phyloP scores from a whole-genome alignment of 2,888 invertebrate species.

The Cataglyphis livida region DNA sequence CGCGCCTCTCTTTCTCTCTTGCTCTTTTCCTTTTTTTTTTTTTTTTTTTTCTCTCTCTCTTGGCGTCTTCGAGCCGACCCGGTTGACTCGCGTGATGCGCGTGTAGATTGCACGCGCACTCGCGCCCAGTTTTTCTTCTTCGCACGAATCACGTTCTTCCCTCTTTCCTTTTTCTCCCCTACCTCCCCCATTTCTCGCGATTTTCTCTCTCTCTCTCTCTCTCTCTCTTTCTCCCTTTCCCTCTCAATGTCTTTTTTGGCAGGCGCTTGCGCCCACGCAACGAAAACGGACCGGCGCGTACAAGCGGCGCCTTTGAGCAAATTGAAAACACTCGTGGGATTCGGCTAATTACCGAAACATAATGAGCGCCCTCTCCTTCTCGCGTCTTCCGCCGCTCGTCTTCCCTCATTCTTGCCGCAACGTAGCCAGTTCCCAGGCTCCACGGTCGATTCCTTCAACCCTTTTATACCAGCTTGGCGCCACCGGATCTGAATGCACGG shows the following conservation, averaged over 20 bases:
- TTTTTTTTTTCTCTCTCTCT: neutral
- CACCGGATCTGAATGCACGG: conserved; percentile 77
- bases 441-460: conserved; percentile 39
- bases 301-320: conserved; percentile 77
- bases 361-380: conserved; percentile 78
- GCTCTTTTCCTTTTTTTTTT: neutral
- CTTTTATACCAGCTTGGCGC: conserved; percentile 76
- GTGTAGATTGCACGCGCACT: conserved; percentile 49
- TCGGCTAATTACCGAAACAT: conserved; percentile 85
- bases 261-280: conserved; percentile 41
- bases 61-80: conserved; percentile 3
- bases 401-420: conserved; percentile 47
- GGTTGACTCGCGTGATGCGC: conserved; percentile 46
- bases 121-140: conserved; percentile 49
- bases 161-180: neutral
- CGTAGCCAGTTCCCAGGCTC: conserved; percentile 57
- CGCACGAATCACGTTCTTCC: conserved; percentile 30
- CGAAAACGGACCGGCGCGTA: conserved; percentile 29
- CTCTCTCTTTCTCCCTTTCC: neutral
- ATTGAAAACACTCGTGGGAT: conserved; percentile 85
- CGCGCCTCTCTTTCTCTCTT: neutral
- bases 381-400: conserved; percentile 45
- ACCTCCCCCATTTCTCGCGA: neutral
- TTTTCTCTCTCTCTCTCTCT: neutral
- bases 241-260: conserved; percentile 27